These are phyloP conservation scores for Tetrax tetrax DNA, from an alignment of 2,113 vertebrate genomes.

Conservation along the genomic window DNA sequence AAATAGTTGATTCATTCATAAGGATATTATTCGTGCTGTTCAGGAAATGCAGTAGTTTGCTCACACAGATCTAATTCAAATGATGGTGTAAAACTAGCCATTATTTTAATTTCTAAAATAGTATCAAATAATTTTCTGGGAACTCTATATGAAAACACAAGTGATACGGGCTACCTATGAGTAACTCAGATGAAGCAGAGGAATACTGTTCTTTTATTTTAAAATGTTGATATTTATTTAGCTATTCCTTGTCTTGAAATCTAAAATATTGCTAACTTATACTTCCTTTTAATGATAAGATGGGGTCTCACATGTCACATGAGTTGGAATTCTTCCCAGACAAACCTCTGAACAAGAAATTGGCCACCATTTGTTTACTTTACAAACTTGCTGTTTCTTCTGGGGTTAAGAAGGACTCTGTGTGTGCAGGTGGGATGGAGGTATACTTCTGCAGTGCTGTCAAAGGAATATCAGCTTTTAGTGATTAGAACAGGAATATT, in stretches of 20 bases:
- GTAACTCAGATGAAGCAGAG: conserved; percentile 16
- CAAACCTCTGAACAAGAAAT: conserved; percentile 15
- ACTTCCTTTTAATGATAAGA: conserved; percentile 19
- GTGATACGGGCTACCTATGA: not conserved
- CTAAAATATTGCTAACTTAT: conserved; percentile 32
- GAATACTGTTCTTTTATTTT: not conserved
- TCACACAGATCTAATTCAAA: not conserved
- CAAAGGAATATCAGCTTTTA: not conserved
- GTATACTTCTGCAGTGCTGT: not conserved
- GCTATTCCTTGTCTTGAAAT: not conserved
- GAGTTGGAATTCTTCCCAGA: conserved; percentile 42
- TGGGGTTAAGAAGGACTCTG: not conserved
- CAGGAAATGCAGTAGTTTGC: conserved; percentile 31
- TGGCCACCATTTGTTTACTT: conserved; percentile 5
- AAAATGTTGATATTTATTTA: conserved; percentile 6
- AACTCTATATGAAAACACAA: not conserved
- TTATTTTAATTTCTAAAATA: conserved; percentile 17
- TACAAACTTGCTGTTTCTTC: not conserved
- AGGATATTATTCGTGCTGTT: conserved; percentile 40
- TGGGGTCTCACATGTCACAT: not conserved
- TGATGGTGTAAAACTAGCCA: not conserved
- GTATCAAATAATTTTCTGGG: not conserved
- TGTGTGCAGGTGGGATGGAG: not conserved
- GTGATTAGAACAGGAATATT: not conserved
- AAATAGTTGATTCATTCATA: conserved; percentile 63